These are phyloP conservation scores for Cinara cedri DNA, from an alignment of 2,888 invertebrate species.

Conservation along the genomic window DNA sequence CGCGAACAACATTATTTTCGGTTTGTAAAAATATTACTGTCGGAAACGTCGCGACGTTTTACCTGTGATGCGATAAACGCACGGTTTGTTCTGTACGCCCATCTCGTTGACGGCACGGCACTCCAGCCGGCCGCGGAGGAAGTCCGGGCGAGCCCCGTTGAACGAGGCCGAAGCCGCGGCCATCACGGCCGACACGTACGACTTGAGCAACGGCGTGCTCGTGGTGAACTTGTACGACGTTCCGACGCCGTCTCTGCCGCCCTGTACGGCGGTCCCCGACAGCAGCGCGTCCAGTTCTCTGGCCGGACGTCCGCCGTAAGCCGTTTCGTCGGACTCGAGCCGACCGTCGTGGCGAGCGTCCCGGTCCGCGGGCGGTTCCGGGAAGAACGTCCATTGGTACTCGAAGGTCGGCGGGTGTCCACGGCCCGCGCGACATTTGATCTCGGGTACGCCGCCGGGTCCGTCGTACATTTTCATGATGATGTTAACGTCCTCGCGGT, in stretches of 20 bases:
- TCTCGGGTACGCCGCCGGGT: neutral
- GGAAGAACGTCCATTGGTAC: conserved; percentile 35
- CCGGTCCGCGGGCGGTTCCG: conserved; percentile 9
- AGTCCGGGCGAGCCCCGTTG: neutral
- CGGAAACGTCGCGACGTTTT: neutral
- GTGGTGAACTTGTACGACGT: conserved; percentile 37
- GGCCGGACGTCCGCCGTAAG: neutral
- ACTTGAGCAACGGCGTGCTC: conserved; percentile 35
- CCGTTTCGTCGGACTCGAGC: neutral
- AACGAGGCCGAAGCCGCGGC: conserved; percentile 23
- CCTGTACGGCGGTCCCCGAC: neutral
- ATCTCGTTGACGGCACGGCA: conserved; percentile 45
- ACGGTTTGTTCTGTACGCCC: conserved; percentile 33
- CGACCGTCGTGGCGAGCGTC: neutral
- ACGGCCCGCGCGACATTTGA: conserved; percentile 21
- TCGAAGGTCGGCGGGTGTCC: conserved; percentile 46
- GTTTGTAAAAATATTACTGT: too few species aligned
- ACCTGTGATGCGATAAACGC: conserved; percentile 42
- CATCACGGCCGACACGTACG: conserved; percentile 26
- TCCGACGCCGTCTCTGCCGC: neutral
- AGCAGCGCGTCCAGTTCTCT: conserved; percentile 1
- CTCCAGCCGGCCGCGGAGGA: conserved; percentile 36
- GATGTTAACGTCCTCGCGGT: conserved; percentile 3
- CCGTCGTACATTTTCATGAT: neutral
- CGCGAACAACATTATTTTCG: too few species aligned